Conservation (phyloP, 2,797 vertebrate genomes). For the Sternarchorhynchus goeldii region DNA sequence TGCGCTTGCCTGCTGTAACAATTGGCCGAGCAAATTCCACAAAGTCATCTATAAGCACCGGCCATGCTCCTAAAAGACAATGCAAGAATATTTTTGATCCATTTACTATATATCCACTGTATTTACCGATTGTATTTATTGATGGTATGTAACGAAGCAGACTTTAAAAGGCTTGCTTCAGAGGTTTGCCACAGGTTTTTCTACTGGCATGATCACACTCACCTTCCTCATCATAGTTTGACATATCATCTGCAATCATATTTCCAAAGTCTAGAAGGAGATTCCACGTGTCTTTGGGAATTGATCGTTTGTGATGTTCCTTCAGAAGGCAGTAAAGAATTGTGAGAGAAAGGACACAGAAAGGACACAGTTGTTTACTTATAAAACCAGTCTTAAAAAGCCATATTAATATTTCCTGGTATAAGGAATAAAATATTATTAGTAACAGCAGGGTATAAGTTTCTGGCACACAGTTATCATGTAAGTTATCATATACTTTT, state of each 20-base stretch:
- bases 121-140: not conserved
- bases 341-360: not conserved
- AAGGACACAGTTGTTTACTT: not conserved
- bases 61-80: conserved; percentile 84
- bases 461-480: too few relatives aligned
- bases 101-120: not conserved
- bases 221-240: conserved; percentile 97
- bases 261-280: conserved; percentile 94
- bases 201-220: conserved; percentile 48
- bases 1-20: conserved; percentile 85
- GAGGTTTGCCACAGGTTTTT: too few relatives aligned
- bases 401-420: too few relatives aligned
- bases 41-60: conserved; percentile 97
- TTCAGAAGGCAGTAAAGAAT: conserved; percentile 59
- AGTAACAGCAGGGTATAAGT: too few relatives aligned
- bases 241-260: conserved; percentile 97
- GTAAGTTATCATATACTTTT: too few relatives aligned
- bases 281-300: conserved; percentile 97
- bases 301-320: conserved; percentile 96
- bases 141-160: not conserved
- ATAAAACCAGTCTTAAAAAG: too few relatives aligned
- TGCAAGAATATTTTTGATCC: not conserved
- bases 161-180: too few relatives aligned
- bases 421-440: too few relatives aligned
- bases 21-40: conserved; percentile 94